A percentile compares a stretch with the other conserved stretches of the same genome.
Conservation (phyloP, 2,797 vertebrate genomes). For the Lacerta viridis region DNA sequence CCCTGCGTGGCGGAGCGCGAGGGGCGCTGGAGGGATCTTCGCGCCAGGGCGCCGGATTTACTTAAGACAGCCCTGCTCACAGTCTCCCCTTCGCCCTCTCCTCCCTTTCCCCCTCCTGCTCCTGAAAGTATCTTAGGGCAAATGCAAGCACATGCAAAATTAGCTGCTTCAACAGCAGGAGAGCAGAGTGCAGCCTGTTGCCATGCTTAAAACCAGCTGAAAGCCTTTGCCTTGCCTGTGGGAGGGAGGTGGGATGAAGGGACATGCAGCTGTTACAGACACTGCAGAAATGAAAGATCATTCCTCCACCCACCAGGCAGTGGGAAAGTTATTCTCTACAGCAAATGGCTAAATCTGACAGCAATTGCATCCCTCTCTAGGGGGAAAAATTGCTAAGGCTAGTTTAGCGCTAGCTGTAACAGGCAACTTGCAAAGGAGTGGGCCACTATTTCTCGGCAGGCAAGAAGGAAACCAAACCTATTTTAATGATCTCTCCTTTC, state of each 20-base stretch:
- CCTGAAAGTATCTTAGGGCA: conserved; percentile 17
- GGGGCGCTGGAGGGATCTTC: too few relatives aligned
- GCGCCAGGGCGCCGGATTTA: too few relatives aligned
- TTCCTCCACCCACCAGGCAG: neutral
- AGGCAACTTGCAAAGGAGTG: neutral
- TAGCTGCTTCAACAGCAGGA: conserved; percentile 37
- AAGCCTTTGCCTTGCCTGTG: conserved; percentile 23
- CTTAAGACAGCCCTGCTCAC: neutral
- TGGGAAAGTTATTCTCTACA: conserved; percentile 54
- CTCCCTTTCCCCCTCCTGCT: neutral
- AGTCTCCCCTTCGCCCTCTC: neutral
- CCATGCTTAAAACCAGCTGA: conserved; percentile 16
- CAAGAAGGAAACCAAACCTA: neutral
- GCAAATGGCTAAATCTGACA: conserved; percentile 47
- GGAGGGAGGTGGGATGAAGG: neutral
- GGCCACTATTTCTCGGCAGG: neutral
- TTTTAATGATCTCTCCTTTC: neutral
- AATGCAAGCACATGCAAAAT: conserved; percentile 26
- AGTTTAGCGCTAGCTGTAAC: neutral
- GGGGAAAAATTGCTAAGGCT: neutral
- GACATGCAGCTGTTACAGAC: conserved; percentile 13
- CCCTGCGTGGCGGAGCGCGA: too few relatives aligned
- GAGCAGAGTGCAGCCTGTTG: conserved; percentile 18
- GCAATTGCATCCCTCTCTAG: conserved; percentile 5
- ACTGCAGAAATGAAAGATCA: conserved; percentile 32